Base-by-base conservation (phyloP, 2,797 vertebrate species). In the Columba guinea region DNA sequence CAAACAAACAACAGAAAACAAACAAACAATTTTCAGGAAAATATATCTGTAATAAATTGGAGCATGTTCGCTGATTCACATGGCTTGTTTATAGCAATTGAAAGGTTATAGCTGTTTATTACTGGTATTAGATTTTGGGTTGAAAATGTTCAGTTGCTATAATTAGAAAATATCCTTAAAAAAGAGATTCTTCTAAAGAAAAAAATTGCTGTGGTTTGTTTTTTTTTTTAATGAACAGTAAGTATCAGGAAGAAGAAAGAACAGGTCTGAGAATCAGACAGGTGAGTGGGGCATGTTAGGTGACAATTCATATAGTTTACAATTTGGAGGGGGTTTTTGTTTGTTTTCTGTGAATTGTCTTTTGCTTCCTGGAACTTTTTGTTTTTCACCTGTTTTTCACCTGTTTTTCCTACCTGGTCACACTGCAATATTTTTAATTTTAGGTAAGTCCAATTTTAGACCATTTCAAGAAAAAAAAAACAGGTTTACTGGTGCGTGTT, bases 331-430 rank as follows among this genome's bases (percentile, higher is more conserved):
- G 48, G 11, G 7, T 27, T 51, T 49, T 23, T 23, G 24, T 22
- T 77, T 74, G 21, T 14, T 67, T 78, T 56, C 49, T 32, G 32
- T 56, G 60, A 34, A 37, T 51, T 51, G 9, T 39, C 8, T 55
- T 34, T 67, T 51, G 46, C 41, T 26, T 68, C n/a, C 68, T 37
- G 24, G 37, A 74, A 62, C 17, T 39, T 52, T 18, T 22, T 28
- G 34, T 9, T 27, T 6, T 0, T 7, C 23, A 44, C 8, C 11
- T 24, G n/a, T 9, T 27, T 6, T 0, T 7, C 23, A 44, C 8
- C 11, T 24, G n/a, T n/a, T n/a, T n/a, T n/a, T n/a, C 37, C 13
- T 58, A 21, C 35, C 18, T 32, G 32, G 49, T 62, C 60, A 35
- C 23, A 35, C 56, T 64, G 59, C 10, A 11, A 4, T 64, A 48